Evolutionary conservation across 2,888 invertebrate species (phyloP).

Genomic region (Andrena camellia): DNA sequence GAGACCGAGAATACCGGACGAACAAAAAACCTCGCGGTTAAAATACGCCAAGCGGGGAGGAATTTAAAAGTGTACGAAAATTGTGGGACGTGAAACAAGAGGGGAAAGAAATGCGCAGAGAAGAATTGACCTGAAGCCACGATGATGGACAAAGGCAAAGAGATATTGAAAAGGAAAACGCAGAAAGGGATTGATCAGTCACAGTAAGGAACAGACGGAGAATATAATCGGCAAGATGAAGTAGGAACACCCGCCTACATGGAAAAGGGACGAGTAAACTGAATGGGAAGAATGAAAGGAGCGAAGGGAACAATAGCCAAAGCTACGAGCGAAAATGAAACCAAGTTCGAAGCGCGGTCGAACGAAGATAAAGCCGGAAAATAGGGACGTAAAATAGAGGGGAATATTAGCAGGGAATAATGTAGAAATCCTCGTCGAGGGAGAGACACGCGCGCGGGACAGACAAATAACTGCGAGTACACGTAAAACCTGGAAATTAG

Average conservation of each 20-base stretch:
- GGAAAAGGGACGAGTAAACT: conserved; percentile 7
- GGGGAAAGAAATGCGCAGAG: neutral
- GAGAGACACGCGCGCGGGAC: neutral
- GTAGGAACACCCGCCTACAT: neutral
- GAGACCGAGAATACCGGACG: too few species aligned
- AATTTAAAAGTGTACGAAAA: too few species aligned
- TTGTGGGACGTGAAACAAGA: neutral
- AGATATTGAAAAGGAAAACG: neutral
- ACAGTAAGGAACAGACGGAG: neutral
- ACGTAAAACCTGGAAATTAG: neutral
- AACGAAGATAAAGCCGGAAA: neutral
- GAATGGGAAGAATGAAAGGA: conserved; percentile 13
- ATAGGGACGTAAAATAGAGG: neutral
- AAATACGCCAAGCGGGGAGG: too few species aligned
- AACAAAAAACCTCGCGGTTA: too few species aligned
- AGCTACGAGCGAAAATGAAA: conserved; percentile 12
- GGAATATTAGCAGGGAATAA: neutral
- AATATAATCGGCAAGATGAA: neutral
- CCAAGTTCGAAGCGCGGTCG: conserved; percentile 5
- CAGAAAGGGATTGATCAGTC: conserved; percentile 1
- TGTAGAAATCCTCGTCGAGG: neutral
- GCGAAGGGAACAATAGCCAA: conserved; percentile 23
- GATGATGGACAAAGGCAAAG: neutral
- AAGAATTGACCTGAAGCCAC: neutral
- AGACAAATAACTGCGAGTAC: neutral